Percentiles rank a stretch among this genome's conserved stretches.
Conservation (phyloP, 2,797 vertebrate species). For the Clarias laeviceps region DNA sequence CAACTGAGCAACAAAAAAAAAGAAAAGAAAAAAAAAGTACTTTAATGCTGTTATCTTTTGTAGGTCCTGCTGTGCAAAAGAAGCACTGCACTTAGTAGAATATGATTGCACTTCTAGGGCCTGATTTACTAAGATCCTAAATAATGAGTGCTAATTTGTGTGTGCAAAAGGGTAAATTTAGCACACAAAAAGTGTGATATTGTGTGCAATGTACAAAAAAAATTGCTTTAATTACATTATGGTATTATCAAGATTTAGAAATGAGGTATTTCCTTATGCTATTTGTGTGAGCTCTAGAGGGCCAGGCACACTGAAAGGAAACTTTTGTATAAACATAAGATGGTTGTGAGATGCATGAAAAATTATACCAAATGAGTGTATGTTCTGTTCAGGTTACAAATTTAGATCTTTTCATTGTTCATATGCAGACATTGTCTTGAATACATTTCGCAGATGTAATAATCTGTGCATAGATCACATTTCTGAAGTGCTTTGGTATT, state of each 20-base stretch:
- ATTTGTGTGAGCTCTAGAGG: background rate
- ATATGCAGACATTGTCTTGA: background rate
- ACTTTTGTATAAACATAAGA: background rate
- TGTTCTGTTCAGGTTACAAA: background rate
- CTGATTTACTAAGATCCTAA: background rate
- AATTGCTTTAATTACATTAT: background rate
- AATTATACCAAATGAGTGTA: background rate
- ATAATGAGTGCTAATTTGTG: background rate
- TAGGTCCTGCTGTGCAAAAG: slow-evolving; percentile 13
- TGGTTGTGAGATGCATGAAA: background rate
- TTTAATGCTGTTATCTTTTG: slow-evolving; percentile 3
- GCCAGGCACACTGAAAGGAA: background rate
- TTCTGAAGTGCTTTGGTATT: background rate
- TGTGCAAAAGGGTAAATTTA: background rate
- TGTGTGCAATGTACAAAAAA: slow-evolving; percentile 6
- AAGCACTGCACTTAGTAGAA: background rate
- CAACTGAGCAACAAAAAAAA: slow-evolving; percentile 27
- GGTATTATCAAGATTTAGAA: background rate
- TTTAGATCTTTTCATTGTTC: background rate
- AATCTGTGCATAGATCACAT: background rate
- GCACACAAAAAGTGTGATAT: background rate
- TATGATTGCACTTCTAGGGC: background rate
- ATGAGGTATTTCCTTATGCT: slow-evolving; percentile 7
- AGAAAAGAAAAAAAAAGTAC: no score
- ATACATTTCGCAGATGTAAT: background rate